These are phyloP conservation scores for Diogma glabrata DNA, from an alignment of 2,888 invertebrate genomes.

Conservation along the genomic window DNA sequence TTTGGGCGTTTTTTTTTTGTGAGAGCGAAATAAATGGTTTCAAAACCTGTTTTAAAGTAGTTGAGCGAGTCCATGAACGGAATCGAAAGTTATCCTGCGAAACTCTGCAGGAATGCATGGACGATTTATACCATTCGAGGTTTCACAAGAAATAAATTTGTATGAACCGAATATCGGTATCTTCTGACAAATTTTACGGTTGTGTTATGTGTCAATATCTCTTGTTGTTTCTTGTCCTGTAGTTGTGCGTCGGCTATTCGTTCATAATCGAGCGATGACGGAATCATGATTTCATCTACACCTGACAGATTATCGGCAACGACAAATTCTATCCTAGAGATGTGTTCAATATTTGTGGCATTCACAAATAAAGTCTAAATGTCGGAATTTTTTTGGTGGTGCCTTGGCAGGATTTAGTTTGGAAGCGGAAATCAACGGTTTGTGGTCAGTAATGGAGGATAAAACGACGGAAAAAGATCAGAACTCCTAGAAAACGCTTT, in stretches of 20 bases:
- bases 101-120: neutral
- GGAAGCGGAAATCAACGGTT: constrained; percentile 26
- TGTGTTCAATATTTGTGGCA: constrained; percentile 13
- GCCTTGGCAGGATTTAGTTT: constrained; percentile 21
- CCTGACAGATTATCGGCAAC: too few species aligned
- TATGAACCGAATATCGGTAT: too few species aligned
- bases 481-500: constrained; percentile 18
- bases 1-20: too few species aligned
- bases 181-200: neutral
- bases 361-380: constrained; percentile 17
- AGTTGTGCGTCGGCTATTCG: neutral
- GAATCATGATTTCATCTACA: neutral
- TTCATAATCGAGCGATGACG: neutral
- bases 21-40: too few species aligned
- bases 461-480: constrained; percentile 15
- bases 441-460: constrained; percentile 24
- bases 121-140: neutral
- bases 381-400: constrained; percentile 26
- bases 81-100: too few species aligned
- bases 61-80: neutral
- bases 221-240: neutral
- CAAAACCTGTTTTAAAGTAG: neutral
- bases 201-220: neutral
- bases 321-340: neutral
- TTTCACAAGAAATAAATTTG: neutral